phyloP scores from a whole-genome alignment of 2,797 vertebrate species.

The Eutrigla gurnardus region DNA sequence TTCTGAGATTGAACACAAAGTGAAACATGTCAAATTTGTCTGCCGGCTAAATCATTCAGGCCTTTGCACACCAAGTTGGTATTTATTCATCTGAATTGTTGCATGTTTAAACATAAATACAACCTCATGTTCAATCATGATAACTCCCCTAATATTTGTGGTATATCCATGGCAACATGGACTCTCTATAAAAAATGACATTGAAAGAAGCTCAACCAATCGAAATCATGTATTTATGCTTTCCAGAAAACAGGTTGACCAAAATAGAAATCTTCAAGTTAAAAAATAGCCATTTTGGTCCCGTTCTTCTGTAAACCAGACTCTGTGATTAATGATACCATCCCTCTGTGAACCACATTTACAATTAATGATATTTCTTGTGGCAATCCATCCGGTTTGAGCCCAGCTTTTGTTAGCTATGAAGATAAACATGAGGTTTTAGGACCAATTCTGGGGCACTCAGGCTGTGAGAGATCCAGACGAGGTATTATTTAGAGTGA shows the following conservation, averaged over 20 bases:
- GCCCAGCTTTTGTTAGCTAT: constrained; percentile 37
- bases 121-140: not conserved
- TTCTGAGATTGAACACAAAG: constrained; percentile 7
- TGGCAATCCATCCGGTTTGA: constrained; percentile 33
- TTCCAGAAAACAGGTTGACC: constrained; percentile 9
- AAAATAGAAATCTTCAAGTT: constrained; percentile 13
- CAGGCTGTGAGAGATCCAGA: constrained; percentile 53
- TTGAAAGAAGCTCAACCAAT: not conserved
- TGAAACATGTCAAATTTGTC: not conserved
- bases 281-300: constrained; percentile 8
- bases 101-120: not conserved
- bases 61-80: too few species aligned
- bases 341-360: constrained; percentile 23
- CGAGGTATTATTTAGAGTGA: constrained; percentile 66
- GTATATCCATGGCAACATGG: too few species aligned
- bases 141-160: too few species aligned
- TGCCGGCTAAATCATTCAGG: not conserved
- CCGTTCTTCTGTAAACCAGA: constrained; percentile 19
- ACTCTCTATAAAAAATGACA: not conserved
- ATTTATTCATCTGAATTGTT: not conserved
- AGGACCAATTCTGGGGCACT: constrained; percentile 59
- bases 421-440: constrained; percentile 69
- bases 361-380: constrained; percentile 33
- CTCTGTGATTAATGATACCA: constrained; percentile 36
- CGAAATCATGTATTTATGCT: not conserved